A percentile compares a stretch with the other conserved stretches of the same genome.
Evolutionary conservation across 2,797 vertebrate genomes (phyloP).

Genomic region (Enteromius unitaeniatus): DNA sequence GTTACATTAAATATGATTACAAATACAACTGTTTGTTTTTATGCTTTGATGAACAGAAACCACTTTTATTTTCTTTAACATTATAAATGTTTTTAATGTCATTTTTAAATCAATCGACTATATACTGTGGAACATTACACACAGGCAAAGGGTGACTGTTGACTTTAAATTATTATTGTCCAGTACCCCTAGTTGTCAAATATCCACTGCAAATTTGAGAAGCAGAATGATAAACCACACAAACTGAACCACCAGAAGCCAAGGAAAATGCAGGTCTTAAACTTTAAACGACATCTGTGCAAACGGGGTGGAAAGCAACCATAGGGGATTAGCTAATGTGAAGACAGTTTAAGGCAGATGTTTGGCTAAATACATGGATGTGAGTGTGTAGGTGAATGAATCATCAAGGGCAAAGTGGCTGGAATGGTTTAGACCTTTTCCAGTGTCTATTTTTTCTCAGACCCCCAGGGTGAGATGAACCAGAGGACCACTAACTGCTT

Average conservation of each 20-base stretch:
- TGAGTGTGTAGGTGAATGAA: constrained; percentile 47
- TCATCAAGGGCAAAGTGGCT: constrained; percentile 41
- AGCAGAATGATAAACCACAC: constrained; percentile 10
- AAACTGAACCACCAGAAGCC: constrained; percentile 14
- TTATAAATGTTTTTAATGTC: background rate
- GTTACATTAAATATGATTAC: background rate
- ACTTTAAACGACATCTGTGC: constrained; percentile 21
- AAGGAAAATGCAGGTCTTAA: constrained; percentile 10
- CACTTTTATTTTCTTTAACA: background rate
- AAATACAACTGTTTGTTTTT: background rate
- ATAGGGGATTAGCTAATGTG: constrained; percentile 14
- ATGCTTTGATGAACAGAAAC: background rate
- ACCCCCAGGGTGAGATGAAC: constrained; percentile 48
- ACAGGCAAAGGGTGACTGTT: background rate
- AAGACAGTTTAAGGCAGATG: constrained; percentile 37
- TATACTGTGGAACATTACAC: background rate
- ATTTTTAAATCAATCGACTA: background rate
- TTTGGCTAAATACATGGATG: constrained; percentile 37
- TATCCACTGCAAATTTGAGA: background rate
- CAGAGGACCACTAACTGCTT: constrained; percentile 39
- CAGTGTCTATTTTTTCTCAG: constrained; percentile 35
- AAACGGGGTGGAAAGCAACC: constrained; percentile 9
- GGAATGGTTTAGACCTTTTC: constrained; percentile 50
- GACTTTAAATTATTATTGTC: background rate
- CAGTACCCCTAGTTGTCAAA: background rate